These are phyloP conservation scores for Ichneumoninae sp. DNA, from an alignment of 2,888 invertebrate genomes.

Conservation along the genomic window DNA sequence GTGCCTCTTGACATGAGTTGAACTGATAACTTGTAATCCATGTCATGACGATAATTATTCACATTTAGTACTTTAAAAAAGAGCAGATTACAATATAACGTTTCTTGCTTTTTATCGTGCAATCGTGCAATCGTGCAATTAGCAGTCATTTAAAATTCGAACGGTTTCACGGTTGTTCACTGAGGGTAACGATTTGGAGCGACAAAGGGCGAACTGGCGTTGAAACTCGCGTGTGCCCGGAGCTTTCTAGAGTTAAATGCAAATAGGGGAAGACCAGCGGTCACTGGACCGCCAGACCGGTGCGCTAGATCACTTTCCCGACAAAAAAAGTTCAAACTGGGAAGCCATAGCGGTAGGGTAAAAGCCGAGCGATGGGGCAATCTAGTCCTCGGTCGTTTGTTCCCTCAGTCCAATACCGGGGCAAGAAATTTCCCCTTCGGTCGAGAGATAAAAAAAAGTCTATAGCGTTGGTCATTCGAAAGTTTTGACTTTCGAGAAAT, in stretches of 20 bases:
- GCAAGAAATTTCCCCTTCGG: slow-evolving; percentile 29
- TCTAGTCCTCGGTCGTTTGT: slow-evolving; percentile 16
- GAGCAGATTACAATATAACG: not conserved
- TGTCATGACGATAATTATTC: no score
- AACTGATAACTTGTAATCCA: not conserved
- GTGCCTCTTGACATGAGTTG: not conserved
- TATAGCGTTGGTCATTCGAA: not conserved
- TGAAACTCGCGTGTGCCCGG: slow-evolving; percentile 30
- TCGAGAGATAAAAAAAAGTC: not conserved
- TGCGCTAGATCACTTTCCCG: slow-evolving; percentile 1
- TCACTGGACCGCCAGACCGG: slow-evolving; percentile 23
- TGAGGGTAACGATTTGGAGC: slow-evolving; percentile 9
- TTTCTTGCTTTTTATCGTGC: not conserved
- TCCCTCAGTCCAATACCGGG: not conserved
- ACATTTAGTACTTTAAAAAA: not conserved
- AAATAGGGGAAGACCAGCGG: slow-evolving; percentile 45
- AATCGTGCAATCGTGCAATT: not conserved
- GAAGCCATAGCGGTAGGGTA: not conserved
- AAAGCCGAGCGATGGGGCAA: slow-evolving; percentile 22
- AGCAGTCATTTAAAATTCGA: not conserved
- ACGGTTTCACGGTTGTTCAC: not conserved
- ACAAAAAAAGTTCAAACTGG: slow-evolving; percentile 22
- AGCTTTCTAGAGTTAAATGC: slow-evolving; percentile 52
- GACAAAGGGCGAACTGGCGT: slow-evolving; percentile 4
- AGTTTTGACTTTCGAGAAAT: slow-evolving; percentile 1